Conservation (phyloP, 2,113 vertebrate species). For the Merops nubicus region DNA sequence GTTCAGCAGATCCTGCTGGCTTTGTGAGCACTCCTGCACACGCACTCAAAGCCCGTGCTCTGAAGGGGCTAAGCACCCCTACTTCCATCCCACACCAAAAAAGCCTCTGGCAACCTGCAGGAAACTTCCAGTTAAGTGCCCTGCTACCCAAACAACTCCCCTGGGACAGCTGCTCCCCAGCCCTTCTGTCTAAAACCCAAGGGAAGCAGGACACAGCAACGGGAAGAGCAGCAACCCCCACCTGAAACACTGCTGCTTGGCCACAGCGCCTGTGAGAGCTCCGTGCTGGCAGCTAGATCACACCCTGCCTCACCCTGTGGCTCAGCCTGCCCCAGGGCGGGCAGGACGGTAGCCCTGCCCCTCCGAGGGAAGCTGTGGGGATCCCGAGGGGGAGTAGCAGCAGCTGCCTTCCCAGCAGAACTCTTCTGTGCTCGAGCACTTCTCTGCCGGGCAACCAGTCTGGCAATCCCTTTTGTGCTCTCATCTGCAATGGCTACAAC, state of each 20-base stretch:
- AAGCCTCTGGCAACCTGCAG: accelerated
- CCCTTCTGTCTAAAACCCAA: background rate
- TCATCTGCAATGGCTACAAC: conserved; percentile 83
- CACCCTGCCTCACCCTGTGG: conserved; percentile 54
- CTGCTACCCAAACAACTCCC: background rate
- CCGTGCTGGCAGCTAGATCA: accelerated
- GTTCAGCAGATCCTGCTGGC: background rate
- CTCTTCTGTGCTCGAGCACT: background rate
- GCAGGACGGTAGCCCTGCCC: conserved; percentile 69
- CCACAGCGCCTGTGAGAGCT: background rate
- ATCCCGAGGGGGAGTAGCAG: background rate
- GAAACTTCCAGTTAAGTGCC: background rate
- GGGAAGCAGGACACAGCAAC: background rate
- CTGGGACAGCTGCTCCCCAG: background rate
- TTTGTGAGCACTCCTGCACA: no score
- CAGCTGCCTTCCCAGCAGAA: background rate
- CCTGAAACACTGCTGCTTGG: background rate
- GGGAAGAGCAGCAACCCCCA: background rate
- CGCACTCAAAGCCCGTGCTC: no score
- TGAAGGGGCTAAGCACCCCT: no score
- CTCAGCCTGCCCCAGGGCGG: conserved; percentile 82
- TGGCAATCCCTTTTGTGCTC: conserved; percentile 81
- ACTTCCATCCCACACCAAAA: background rate
- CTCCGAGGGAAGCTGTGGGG: conserved; percentile 57
- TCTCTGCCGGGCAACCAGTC: conserved; percentile 84